Conservation (phyloP, 1,140 invertebrate genomes). For the Drosophila seguyi region DNA sequence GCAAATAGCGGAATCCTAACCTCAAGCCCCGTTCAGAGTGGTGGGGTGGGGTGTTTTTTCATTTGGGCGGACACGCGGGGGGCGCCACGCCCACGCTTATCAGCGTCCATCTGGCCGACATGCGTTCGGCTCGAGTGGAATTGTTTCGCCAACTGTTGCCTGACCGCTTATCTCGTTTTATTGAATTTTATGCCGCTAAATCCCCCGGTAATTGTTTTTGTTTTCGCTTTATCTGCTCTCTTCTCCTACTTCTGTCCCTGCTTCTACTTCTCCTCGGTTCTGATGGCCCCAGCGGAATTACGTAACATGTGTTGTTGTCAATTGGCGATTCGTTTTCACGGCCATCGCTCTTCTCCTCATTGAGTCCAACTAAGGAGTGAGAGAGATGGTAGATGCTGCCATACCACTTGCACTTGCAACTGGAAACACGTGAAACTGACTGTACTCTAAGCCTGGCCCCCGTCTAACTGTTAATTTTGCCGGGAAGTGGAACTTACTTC, state of each 20-base stretch:
- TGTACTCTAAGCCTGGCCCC: background rate
- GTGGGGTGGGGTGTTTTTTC: slow-evolving; percentile 24
- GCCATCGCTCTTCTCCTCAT: background rate
- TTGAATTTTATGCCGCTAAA: slow-evolving; percentile 38
- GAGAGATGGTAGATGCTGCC: slow-evolving; percentile 1
- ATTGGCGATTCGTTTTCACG: slow-evolving; percentile 29
- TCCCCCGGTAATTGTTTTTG: slow-evolving; percentile 38
- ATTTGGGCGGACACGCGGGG: slow-evolving; percentile 6
- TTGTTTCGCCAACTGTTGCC: slow-evolving; percentile 36
- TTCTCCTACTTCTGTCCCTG: slow-evolving; percentile 16
- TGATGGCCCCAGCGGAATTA: slow-evolving; percentile 32
- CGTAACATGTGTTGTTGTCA: slow-evolving; percentile 71
- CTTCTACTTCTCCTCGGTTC: slow-evolving; percentile 7
- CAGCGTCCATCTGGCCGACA: slow-evolving; percentile 40
- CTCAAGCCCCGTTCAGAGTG: slow-evolving; percentile 15
- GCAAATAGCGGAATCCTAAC: slow-evolving; percentile 40
- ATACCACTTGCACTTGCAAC: slow-evolving; percentile 1
- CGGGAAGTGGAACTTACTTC: slow-evolving; percentile 61
- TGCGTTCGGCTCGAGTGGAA: slow-evolving; percentile 39
- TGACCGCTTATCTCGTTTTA: slow-evolving; percentile 42
- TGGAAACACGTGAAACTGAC: background rate
- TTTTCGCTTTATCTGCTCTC: slow-evolving; percentile 20
- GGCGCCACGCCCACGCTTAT: slow-evolving; percentile 61
- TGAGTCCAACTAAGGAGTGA: background rate
- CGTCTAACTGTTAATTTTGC: no score